Base-by-base conservation (phyloP, 23 tunicate genomes). In the Aplidium turbinatum region DNA sequence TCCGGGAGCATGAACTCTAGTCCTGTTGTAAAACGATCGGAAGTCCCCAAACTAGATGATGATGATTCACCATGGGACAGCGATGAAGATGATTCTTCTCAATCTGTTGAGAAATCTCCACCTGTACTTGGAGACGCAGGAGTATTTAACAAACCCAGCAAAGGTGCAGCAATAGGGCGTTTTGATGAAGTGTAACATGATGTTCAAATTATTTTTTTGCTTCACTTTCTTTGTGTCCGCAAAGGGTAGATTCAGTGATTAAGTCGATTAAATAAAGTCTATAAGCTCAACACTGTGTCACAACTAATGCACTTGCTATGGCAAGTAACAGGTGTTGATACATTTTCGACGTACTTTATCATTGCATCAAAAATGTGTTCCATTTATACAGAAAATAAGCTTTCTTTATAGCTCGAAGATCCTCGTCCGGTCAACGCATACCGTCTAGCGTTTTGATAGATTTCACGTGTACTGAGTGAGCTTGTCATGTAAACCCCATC, bases 61-160 rank as follows among this genome's bases (percentile, higher is more conserved):
- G 78, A 58, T 7, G 83, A 84, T 28, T 84, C 90, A 33, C 82
- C 90, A 34, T 86, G 93, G 93, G 93, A 86, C 53, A 70, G 76
- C 35, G 70, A 62, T 2, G 93, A 78, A 23, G 77, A 68, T 45
- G 73, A 35, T 25, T 70, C 57, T n/a, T 42, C 4, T 18, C 34
- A 46, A 38, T 50, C 19, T 57, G 31, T 31, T 47, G 21, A 6
- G 28, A 4, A 35, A 50, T 31, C 69, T 20, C 28, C 80, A 0
- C 33, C 40, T 6, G 39, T 0, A 68, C 0, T n/a, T n/a, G n/a
- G n/a, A n/a, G n/a, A n/a, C n/a, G n/a, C n/a, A n/a, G n/a, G n/a
- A 7, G n/a, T 2, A 31, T 18, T 11, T 29, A 31, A 35, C 35
- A 73, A 73, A 35, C 64, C 65, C 2, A 33, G 2, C 48, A 54